Conservation (phyloP, 2,888 invertebrate genomes). For the Anthophora plumipes region DNA sequence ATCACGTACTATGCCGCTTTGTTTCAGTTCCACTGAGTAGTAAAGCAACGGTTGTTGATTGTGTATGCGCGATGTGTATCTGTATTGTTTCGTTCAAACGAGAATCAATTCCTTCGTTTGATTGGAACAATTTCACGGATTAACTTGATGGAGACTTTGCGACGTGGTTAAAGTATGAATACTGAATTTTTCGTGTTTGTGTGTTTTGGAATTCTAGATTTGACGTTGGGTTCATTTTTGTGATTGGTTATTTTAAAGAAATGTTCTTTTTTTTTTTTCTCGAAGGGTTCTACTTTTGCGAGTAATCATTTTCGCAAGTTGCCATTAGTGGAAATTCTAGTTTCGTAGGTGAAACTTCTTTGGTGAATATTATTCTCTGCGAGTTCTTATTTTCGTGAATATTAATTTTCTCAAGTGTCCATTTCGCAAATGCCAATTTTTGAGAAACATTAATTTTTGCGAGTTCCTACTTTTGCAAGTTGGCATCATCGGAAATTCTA, state of each 20-base stretch:
- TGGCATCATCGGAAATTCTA: no score
- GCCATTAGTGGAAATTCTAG: no score
- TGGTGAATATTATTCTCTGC: no score
- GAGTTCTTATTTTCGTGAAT: no score
- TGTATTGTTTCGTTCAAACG: neutral
- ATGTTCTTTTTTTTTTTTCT: no score
- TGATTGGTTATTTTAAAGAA: no score
- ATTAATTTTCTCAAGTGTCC: no score
- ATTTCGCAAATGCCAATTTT: no score
- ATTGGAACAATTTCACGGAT: constrained; percentile 9
- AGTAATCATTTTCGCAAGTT: neutral
- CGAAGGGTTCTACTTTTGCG: no score
- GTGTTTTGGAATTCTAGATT: no score
- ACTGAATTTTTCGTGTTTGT: neutral
- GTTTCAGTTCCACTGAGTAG: neutral
- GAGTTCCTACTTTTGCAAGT: neutral
- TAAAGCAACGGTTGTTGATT: neutral
- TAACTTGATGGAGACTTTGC: neutral
- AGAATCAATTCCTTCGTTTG: constrained; percentile 7
- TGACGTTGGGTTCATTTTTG: no score
- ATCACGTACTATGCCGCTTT: neutral
- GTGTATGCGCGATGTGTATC: neutral
- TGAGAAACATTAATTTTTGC: no score
- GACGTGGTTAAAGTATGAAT: neutral
- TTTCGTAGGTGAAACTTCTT: neutral